Base-by-base conservation (phyloP, 2,113 vertebrate species). In the Syrmaticus mikado region DNA sequence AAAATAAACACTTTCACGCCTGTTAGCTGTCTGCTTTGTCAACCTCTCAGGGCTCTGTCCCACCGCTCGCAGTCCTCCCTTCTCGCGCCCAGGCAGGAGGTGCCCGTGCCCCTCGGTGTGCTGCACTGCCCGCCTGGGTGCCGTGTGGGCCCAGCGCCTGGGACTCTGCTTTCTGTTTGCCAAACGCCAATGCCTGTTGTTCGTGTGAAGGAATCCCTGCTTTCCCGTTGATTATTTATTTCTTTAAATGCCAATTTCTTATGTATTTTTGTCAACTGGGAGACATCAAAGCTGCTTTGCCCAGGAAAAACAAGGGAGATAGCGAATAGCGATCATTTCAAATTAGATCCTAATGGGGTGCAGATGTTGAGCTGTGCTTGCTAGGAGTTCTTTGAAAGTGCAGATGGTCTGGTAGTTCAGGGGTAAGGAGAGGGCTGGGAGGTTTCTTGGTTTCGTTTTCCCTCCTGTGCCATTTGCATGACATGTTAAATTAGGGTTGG, bases 301-400 rank as follows among this genome's bases (percentile, higher is more conserved):
- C 68, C 86, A 89, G 94, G 89, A 92, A 97, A 96, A 96, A 73
- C 92, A 95, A 85, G 64, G 65, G 88, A 96, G 96, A 96, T 94
- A 93, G 92, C 10, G 40, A 96, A 94, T 72, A 81, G 84, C 86
- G 92, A 96, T 96, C 94, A 94, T 96, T 97, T 96, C 82, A 95
- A 96, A 97, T 86, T 81, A 92, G 73, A 76, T 58, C 55, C 46
- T 97, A 94, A 97, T 81, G 93, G 92, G 86, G 86, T 91, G 72
- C 97, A 97, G 96, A 96, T 96, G 96, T 93, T 48, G 52, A 93
- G 71, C 65, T 83, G 70, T 48, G 73, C 62, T 66, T 87, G 75
- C 53, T 94, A 74, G 81, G 87, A 87, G 87, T 82, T 93, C 89
- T 96, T 96, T 96, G 95, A 97, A 97, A 96, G 34, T 81, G 82